These are phyloP conservation scores for Apamea crenata DNA, from an alignment of 2,888 invertebrate genomes.

Conservation along the genomic window DNA sequence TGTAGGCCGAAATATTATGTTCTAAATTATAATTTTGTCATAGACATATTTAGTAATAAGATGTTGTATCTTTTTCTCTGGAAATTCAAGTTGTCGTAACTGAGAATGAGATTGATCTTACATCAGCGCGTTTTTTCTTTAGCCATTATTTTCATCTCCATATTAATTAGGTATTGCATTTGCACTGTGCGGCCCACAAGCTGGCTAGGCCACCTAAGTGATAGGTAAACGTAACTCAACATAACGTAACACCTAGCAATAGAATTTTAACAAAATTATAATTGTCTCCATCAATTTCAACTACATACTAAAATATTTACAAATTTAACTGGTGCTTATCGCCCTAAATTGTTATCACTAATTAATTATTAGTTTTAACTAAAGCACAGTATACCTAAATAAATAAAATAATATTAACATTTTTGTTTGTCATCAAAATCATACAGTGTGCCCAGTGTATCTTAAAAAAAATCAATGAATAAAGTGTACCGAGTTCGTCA, in stretches of 20 bases:
- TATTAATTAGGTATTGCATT: constrained; percentile 19
- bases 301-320: constrained; percentile 44
- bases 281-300: constrained; percentile 3
- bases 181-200: constrained; percentile 3
- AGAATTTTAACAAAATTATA: constrained; percentile 2
- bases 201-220: constrained; percentile 21
- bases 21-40: neutral
- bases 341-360: neutral
- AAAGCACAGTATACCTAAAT: neutral
- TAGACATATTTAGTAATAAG: neutral
- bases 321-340: constrained; percentile 21
- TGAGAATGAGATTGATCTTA: neutral
- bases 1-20: constrained; percentile 43
- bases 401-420: neutral
- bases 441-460: constrained; percentile 12
- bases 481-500: neutral
- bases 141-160: neutral
- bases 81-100: neutral
- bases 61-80: neutral
- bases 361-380: neutral
- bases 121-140: neutral
- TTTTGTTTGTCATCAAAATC: neutral
- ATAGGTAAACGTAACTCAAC: neutral
- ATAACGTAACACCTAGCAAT: neutral
- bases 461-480: neutral